A percentile compares a stretch with the other conserved stretches of the same genome.
Evolutionary conservation across 1,140 invertebrate genomes (phyloP).

Genomic region (Holcopasites calliopsidis): DNA sequence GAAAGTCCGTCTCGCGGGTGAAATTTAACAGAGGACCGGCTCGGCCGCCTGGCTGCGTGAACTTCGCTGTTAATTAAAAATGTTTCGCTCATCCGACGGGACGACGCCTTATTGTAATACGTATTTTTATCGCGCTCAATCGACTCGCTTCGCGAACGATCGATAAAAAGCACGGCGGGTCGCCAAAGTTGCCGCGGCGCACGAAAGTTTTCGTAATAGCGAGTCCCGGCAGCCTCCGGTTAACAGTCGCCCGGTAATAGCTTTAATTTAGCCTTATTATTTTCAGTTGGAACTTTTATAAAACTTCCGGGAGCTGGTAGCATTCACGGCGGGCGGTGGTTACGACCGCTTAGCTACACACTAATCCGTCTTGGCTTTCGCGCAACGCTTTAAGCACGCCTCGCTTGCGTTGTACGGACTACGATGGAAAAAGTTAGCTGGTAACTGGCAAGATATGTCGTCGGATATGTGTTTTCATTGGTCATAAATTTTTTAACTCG

Average conservation of each 20-base stretch:
- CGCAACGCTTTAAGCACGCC: conserved; percentile 6
- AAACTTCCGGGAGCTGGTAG: conserved; percentile 23
- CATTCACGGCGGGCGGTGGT: neutral
- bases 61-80: conserved; percentile 54
- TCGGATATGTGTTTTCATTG: conserved; percentile 15
- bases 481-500: conserved; percentile 26
- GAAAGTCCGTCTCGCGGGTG: neutral
- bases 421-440: neutral
- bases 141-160: conserved; percentile 23
- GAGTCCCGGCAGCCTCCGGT: conserved; percentile 19
- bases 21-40: neutral
- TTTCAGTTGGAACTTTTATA: conserved; percentile 52
- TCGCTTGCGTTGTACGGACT: neutral
- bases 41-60: neutral
- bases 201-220: conserved; percentile 55
- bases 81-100: conserved; percentile 33
- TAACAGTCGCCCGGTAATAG: conserved; percentile 55
- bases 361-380: conserved; percentile 41
- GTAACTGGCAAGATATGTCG: neutral
- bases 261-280: conserved; percentile 63
- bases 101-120: conserved; percentile 10
- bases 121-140: conserved; percentile 30
- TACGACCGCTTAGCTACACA: conserved; percentile 21
- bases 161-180: conserved; percentile 37
- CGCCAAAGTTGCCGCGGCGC: conserved; percentile 10